Evolutionary conservation across 2,113 vertebrate genomes (phyloP).

Genomic region (Capreolus pygargus): DNA sequence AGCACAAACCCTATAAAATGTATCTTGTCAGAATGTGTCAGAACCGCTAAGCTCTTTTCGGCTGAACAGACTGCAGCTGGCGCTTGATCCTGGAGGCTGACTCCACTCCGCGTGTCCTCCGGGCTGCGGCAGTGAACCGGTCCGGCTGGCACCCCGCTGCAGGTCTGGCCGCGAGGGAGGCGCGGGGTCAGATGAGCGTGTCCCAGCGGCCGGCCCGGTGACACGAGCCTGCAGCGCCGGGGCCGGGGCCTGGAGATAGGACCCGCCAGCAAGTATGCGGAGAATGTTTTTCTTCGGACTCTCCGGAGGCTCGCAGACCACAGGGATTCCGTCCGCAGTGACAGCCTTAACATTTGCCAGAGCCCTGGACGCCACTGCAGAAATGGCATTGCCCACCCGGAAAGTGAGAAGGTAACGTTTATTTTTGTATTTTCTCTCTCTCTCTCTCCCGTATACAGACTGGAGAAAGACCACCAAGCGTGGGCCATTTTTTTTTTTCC

Average conservation of each 20-base stretch:
- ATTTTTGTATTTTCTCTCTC: conserved; percentile 89
- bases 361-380: conserved; percentile 84
- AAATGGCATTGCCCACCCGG: conserved; percentile 97
- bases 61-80: conserved; percentile 88
- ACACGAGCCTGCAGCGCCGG: conserved; percentile 72
- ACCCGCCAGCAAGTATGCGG: conserved; percentile 79
- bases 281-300: conserved; percentile 83
- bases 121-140: conserved; percentile 50
- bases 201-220: conserved; percentile 82
- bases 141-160: conserved; percentile 41
- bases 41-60: conserved; percentile 80
- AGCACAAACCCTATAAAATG: conserved; percentile 86
- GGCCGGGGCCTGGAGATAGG: conserved; percentile 72
- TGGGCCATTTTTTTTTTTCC: conserved; percentile 72
- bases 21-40: conserved; percentile 86
- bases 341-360: conserved; percentile 98
- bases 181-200: conserved; percentile 79
- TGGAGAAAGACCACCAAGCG: conserved; percentile 91
- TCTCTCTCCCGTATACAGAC: conserved; percentile 82
- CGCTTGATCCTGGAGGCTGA: neutral
- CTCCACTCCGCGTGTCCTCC: rapidly evolving
- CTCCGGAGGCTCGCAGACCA: conserved; percentile 68
- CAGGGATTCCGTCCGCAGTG: conserved; percentile 81
- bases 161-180: conserved; percentile 41
- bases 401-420: conserved; percentile 94